Conservation (phyloP, 1,140 invertebrate species). For the Berghia stephanieae region DNA sequence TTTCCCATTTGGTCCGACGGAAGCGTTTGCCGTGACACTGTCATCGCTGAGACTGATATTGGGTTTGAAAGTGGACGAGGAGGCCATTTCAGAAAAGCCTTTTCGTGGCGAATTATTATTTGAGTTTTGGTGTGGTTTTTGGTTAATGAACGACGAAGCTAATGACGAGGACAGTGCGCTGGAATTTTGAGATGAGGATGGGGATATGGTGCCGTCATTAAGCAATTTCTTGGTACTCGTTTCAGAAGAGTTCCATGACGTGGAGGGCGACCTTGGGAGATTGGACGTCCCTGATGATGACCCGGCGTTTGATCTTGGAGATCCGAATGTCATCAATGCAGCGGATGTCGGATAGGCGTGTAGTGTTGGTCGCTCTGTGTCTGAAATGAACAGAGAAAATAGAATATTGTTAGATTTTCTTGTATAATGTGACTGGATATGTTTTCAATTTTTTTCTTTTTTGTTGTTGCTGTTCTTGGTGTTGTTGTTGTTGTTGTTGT, state of each 20-base stretch:
- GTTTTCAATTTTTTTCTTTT: too few species aligned
- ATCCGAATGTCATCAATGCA: background rate
- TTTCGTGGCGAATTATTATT: too few species aligned
- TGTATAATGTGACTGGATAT: too few species aligned
- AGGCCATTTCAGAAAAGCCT: background rate
- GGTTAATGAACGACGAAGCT: too few species aligned
- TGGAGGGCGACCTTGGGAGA: conserved; percentile 12
- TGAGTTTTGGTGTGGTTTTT: too few species aligned
- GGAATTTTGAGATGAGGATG: background rate
- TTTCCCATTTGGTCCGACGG: too few species aligned
- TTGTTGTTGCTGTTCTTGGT: too few species aligned
- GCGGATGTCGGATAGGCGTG: background rate
- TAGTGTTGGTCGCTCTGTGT: too few species aligned
- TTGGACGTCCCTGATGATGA: conserved; percentile 11
- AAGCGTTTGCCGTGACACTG: conserved; percentile 59
- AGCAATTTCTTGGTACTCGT: background rate
- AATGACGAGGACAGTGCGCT: conserved; percentile 5
- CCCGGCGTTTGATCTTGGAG: background rate
- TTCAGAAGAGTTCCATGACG: conserved; percentile 14
- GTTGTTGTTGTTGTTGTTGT: too few species aligned
- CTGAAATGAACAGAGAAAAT: too few species aligned
- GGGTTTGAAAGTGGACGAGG: conserved; percentile 35
- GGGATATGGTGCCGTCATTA: conserved; percentile 1
- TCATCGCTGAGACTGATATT: conserved; percentile 63
- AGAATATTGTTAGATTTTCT: too few species aligned